Conservation (phyloP, 2,113 vertebrate genomes). For the Embiotoca jacksoni region DNA sequence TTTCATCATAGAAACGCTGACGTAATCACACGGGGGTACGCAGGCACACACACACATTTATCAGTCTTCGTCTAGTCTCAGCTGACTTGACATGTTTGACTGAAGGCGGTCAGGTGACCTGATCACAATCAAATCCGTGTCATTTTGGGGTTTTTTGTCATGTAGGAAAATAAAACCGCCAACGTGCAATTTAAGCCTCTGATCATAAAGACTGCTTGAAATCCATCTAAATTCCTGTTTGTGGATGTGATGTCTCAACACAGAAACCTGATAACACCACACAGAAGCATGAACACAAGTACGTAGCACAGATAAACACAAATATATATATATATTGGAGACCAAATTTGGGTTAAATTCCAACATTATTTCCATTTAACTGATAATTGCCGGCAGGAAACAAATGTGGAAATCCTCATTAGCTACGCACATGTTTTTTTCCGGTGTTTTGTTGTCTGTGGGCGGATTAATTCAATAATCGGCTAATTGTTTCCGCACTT, state of each 20-base stretch:
- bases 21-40: slow-evolving; percentile 9
- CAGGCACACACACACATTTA: background rate
- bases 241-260: background rate
- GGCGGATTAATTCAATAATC: slow-evolving; percentile 3
- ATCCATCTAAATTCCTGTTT: background rate
- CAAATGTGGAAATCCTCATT: background rate
- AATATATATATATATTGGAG: background rate
- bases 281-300: background rate
- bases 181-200: no score
- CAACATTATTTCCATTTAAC: background rate
- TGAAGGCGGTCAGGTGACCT: no score
- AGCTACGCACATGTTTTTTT: background rate
- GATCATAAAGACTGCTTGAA: no score
- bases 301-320: background rate
- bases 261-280: background rate
- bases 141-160: background rate
- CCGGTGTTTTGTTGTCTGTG: background rate
- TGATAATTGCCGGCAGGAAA: background rate
- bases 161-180: background rate
- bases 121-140: no score
- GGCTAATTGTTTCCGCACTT: background rate
- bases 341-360: background rate
- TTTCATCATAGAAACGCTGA: slow-evolving; percentile 33
- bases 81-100: no score
- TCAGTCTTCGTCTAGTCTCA: no score